phyloP scores from a whole-genome alignment of 2,113 vertebrate genomes.

The Delphinapterus leucas region DNA sequence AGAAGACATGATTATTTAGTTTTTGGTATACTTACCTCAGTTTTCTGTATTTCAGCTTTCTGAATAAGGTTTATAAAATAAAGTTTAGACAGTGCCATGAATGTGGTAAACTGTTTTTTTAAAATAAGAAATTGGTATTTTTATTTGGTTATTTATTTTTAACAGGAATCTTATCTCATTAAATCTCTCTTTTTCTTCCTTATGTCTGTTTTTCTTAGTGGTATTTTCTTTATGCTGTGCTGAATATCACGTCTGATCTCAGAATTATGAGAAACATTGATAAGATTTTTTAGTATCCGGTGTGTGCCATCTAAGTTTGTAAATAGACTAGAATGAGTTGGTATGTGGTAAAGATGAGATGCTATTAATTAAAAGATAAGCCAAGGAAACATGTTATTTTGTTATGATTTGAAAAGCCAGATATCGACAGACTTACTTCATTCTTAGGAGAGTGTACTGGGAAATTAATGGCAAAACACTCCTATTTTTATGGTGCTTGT shows the following conservation, averaged over 20 bases:
- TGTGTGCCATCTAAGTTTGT: slow-evolving; percentile 35
- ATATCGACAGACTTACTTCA: slow-evolving; percentile 30
- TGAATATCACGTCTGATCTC: background rate
- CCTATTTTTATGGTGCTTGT: slow-evolving; percentile 21
- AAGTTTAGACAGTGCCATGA: background rate
- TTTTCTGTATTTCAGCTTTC: background rate
- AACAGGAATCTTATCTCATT: background rate
- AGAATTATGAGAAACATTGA: slow-evolving; percentile 20
- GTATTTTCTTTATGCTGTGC: slow-evolving; percentile 15
- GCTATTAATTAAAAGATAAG: slow-evolving; percentile 63
- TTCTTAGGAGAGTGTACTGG: slow-evolving; percentile 21
- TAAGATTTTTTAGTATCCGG: slow-evolving; percentile 44
- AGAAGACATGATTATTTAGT: background rate
- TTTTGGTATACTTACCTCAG: background rate
- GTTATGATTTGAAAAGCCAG: slow-evolving; percentile 61
- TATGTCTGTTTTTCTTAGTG: background rate
- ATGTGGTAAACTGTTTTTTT: background rate
- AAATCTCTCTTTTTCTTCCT: background rate
- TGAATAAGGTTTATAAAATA: slow-evolving; percentile 11
- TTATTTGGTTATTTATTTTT: background rate
- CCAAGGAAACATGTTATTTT: slow-evolving; percentile 60
- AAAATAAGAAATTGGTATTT: background rate
- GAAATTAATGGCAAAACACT: slow-evolving; percentile 40
- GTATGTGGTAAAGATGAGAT: slow-evolving; percentile 48
- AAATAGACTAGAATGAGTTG: slow-evolving; percentile 44